Conservation (phyloP, 2,113 vertebrate genomes). For the Fulmarus glacialis region DNA sequence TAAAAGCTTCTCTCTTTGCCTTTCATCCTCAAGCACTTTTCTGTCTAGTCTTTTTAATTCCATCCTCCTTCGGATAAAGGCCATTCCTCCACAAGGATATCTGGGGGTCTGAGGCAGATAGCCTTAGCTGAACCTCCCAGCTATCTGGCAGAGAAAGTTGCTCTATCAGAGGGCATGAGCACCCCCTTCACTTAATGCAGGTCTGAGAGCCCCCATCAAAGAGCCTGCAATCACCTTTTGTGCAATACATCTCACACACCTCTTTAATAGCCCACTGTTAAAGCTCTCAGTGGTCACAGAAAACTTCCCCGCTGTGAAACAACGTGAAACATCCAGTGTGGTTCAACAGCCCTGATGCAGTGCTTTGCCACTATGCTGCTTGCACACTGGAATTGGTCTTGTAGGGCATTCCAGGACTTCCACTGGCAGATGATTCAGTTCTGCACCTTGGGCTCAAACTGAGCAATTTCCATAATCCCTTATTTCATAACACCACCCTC, state of each 20-base stretch:
- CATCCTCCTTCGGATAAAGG: neutral
- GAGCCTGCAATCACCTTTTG: neutral
- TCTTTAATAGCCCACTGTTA: neutral
- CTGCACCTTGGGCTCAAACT: neutral
- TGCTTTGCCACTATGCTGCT: neutral
- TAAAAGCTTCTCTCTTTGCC: neutral
- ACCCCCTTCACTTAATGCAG: neutral
- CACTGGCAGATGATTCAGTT: neutral
- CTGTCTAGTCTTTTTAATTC: neutral
- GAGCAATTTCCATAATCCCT: neutral
- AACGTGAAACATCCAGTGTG: fast-evolving
- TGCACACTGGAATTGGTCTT: neutral
- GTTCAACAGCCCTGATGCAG: neutral
- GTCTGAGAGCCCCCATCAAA: neutral
- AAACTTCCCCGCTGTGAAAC: neutral
- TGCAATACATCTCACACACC: neutral
- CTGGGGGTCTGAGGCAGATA: neutral
- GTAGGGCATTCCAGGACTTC: neutral
- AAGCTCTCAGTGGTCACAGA: neutral
- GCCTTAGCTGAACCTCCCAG: neutral
- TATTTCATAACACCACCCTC: neutral
- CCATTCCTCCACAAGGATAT: neutral
- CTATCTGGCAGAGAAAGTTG: neutral
- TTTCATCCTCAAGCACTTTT: constrained; percentile 9
- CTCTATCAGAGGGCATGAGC: fast-evolving